phyloP scores from a whole-genome alignment of 2,888 invertebrate genomes.

The Schrankia costaestrigalis region DNA sequence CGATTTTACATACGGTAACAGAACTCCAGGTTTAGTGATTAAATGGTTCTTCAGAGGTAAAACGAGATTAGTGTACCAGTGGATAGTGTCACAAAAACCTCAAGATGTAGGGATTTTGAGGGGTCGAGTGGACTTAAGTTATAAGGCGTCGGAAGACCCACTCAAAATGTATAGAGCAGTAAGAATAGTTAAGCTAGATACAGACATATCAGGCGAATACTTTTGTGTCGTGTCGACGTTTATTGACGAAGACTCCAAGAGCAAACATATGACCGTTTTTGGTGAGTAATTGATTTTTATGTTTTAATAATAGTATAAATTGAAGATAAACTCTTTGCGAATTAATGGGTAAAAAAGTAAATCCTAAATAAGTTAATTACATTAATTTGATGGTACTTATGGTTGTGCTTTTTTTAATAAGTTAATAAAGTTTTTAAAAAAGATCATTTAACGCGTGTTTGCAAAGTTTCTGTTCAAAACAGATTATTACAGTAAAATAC shows the following conservation, averaged over 20 bases:
- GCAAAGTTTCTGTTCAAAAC: no score
- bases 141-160: slow-evolving; percentile 83
- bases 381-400: no score
- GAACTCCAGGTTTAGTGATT: slow-evolving; percentile 85
- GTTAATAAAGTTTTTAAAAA: no score
- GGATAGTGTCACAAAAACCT: slow-evolving; percentile 86
- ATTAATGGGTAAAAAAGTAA: no score
- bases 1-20: slow-evolving; percentile 83
- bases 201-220: slow-evolving; percentile 86
- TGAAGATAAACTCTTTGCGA: no score
- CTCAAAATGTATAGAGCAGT: slow-evolving; percentile 86
- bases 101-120: slow-evolving; percentile 82
- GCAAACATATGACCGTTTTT: slow-evolving; percentile 84
- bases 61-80: slow-evolving; percentile 86
- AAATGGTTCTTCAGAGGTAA: slow-evolving; percentile 88
- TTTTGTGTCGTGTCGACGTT: slow-evolving; percentile 87
- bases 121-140: slow-evolving; percentile 82
- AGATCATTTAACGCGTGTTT: no score
- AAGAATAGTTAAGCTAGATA: slow-evolving; percentile 85
- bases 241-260: slow-evolving; percentile 84
- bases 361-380: no score
- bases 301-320: no score
- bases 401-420: no score
- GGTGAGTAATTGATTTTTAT: slow-evolving; percentile 70
- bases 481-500: no score